Evolutionary conservation across 1,140 invertebrate genomes (phyloP), one percentile per base, ranked within the genome.

Genomic region (Drosophila setifemur): DNA sequence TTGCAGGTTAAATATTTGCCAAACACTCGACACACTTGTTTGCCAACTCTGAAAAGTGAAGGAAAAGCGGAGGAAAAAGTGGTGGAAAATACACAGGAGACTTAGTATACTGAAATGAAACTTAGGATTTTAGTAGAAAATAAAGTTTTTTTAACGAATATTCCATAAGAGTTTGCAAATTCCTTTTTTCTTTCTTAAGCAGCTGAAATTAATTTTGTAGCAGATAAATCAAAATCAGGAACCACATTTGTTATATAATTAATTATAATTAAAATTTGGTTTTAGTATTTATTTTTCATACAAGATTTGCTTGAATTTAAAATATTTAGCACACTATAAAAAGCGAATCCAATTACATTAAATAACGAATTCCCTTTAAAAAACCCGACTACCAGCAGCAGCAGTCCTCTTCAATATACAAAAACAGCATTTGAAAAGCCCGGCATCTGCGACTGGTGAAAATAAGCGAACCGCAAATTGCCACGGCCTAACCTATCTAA

Each of bases 11-110:
- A 79, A 79, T 74, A 79, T 79, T 79, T 79, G 43, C 48, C 39
- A 50, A 74, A 70, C 57, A 60, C 70, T 74, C 64, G 76, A 79
- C 75, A 74, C 74, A 73, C 74, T 78, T 78, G 68, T 71, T 48
- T 72, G 48, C 49, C 47, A 44, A 53, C 60, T 53, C 37, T 43
- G 60, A 23, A 43, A 42, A 11, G 28, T 42, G 61, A 6, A 4
- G n/a, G 40, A 21, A 12, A 26, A 26, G 26, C 23, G 16, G 5
- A 26, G n/a, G n/a, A 9, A 8, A 33, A 21, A 28, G 4, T n/a
- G 2, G n/a, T 9, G 14, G 9, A 11, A 18, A 52, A 25, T 3
- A 19, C 45, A 31, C 6, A 19, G 14, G n/a, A 14, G 8, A 3
- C 2, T 23, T 14, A 6, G 31, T 4, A 2, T 4, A 31, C n/a